Evolutionary conservation across 64 coral and sea anemone species (phyloP).

Genomic region (Pachyseris speciosa): DNA sequence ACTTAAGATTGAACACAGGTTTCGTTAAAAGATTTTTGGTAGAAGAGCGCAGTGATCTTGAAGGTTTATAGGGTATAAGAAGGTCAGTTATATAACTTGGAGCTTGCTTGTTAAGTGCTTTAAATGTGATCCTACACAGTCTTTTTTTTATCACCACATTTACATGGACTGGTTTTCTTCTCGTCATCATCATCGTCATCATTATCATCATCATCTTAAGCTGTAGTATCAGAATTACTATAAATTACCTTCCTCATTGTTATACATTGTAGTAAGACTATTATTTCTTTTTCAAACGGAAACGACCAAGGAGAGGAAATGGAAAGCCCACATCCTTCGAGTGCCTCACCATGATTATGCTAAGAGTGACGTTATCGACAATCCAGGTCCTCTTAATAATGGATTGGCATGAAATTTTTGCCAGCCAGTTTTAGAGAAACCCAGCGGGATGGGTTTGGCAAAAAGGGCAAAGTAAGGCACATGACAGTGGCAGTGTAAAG

Average conservation of each 20-base stretch:
- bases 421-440: constrained; percentile 35
- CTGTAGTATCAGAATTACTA: too few species aligned
- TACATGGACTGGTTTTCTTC: background rate
- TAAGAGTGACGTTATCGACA: background rate
- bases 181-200: too few species aligned
- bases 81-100: too few species aligned
- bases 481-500: constrained; percentile 3
- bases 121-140: too few species aligned
- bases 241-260: background rate
- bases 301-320: constrained; percentile 10
- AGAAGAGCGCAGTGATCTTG: too few species aligned
- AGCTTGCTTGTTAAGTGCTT: too few species aligned
- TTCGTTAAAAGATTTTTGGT: too few species aligned
- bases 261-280: too few species aligned
- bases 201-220: too few species aligned
- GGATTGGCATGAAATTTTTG: constrained; percentile 33
- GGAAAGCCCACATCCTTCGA: constrained; percentile 29
- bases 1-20: too few species aligned
- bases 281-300: too few species aligned
- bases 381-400: constrained; percentile 8
- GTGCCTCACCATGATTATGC: constrained; percentile 9
- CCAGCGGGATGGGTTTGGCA: constrained; percentile 27
- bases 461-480: constrained; percentile 30
- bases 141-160: background rate
- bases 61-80: too few species aligned